Conservation (phyloP, 1,140 invertebrate genomes). For the Pogonomyrmex californicus region DNA sequence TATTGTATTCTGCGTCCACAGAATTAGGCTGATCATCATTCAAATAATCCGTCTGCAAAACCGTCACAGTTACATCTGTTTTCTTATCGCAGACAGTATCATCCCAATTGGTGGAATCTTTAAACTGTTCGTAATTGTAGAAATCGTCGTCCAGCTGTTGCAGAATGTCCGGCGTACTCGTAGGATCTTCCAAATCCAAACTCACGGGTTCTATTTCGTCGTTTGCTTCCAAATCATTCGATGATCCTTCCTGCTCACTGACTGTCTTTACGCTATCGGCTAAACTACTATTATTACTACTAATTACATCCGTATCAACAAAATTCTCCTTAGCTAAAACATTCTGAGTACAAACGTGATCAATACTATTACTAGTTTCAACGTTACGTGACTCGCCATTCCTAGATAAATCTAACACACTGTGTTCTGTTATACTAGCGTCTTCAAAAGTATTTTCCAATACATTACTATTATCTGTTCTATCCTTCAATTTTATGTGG, state of each 20-base stretch:
- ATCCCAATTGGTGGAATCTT: conserved; percentile 72
- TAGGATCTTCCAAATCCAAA: conserved; percentile 81
- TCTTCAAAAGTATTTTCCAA: conserved; percentile 67
- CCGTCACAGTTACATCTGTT: conserved; percentile 18
- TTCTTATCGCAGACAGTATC: conserved; percentile 61
- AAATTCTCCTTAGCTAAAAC: conserved; percentile 71
- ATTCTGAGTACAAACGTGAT: conserved; percentile 69
- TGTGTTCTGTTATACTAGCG: conserved; percentile 68
- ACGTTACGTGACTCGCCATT: conserved; percentile 59
- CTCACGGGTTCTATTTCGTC: conserved; percentile 81
- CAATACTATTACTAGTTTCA: conserved; percentile 72
- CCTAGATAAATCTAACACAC: conserved; percentile 71
- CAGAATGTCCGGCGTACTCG: conserved; percentile 68
- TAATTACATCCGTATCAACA: conserved; percentile 75
- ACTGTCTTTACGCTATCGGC: conserved; percentile 79
- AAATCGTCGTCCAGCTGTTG: conserved; percentile 84
- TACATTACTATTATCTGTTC: conserved; percentile 76
- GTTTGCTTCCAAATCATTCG: conserved; percentile 76
- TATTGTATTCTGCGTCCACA: not conserved
- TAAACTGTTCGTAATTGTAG: conserved; percentile 84
- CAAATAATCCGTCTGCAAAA: conserved; percentile 40
- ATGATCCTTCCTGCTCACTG: conserved; percentile 77
- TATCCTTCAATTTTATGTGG: conserved; percentile 79
- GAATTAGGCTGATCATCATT: conserved; percentile 53
- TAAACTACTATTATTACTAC: conserved; percentile 82